These are phyloP conservation scores for Spodoptera litura DNA, from an alignment of 1,140 invertebrate species.

Conservation along the genomic window DNA sequence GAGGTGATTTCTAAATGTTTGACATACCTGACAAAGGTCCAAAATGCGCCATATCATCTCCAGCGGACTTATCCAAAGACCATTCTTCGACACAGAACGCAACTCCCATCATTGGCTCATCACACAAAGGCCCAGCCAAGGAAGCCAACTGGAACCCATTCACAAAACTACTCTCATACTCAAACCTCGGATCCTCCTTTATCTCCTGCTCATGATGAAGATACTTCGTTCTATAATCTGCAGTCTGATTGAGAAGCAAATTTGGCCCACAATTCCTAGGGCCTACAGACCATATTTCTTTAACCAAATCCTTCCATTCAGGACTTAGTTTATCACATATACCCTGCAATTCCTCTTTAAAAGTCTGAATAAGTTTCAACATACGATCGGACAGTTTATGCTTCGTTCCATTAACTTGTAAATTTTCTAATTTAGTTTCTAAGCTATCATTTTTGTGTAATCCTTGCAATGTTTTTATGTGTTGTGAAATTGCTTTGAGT, in stretches of 20 bases:
- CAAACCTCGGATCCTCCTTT: slow-evolving; percentile 84
- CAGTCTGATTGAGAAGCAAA: slow-evolving; percentile 92
- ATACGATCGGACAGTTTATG: slow-evolving; percentile 83
- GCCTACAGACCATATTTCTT: slow-evolving; percentile 96
- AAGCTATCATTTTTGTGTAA: slow-evolving; percentile 70
- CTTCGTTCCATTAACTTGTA: slow-evolving; percentile 67
- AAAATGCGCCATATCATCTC: slow-evolving; percentile 82
- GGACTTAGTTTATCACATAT: slow-evolving; percentile 88
- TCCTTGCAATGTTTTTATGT: slow-evolving; percentile 78
- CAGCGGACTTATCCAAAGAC: slow-evolving; percentile 86
- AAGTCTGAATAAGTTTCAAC: slow-evolving; percentile 86
- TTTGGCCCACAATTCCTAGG: slow-evolving; percentile 96
- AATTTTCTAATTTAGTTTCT: slow-evolving; percentile 68
- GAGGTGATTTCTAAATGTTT: no score
- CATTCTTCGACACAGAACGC: slow-evolving; percentile 95
- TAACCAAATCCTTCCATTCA: slow-evolving; percentile 87
- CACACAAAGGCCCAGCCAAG: slow-evolving; percentile 95
- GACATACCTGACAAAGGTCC: slow-evolving; percentile 86
- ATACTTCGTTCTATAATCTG: slow-evolving; percentile 86
- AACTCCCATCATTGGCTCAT: slow-evolving; percentile 98
- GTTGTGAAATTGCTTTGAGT: slow-evolving; percentile 84
- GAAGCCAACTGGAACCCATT: slow-evolving; percentile 98
- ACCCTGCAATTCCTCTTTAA: slow-evolving; percentile 89
- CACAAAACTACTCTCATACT: slow-evolving; percentile 93
- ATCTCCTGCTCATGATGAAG: slow-evolving; percentile 79